Evolutionary conservation across 2,888 invertebrate genomes (phyloP).

Genomic region (Exocentrus adspersus): DNA sequence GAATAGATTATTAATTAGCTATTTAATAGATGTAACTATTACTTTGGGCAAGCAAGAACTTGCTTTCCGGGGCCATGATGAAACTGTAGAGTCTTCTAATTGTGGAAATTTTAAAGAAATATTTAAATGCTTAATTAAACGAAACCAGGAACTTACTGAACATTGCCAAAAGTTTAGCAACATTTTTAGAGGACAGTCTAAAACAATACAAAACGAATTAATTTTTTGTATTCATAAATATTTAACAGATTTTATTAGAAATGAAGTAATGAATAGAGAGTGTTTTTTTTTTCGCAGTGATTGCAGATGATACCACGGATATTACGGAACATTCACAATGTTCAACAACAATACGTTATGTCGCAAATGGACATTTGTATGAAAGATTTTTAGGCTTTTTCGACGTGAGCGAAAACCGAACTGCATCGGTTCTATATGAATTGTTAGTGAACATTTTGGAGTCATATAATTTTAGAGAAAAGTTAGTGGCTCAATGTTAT

Average conservation of each 20-base stretch:
- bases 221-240: conserved; percentile 33
- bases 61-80: too few species aligned
- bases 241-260: conserved; percentile 18
- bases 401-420: too few species aligned
- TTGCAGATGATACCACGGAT: conserved; percentile 42
- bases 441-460: too few species aligned
- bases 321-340: conserved; percentile 38
- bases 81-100: too few species aligned
- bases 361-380: too few species aligned
- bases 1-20: conserved; percentile 13
- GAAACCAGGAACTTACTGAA: not conserved
- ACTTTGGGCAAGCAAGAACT: conserved; percentile 24
- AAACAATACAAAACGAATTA: conserved; percentile 39
- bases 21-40: conserved; percentile 22
- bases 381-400: too few species aligned
- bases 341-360: too few species aligned
- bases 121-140: conserved; percentile 40
- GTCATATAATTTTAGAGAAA: too few species aligned
- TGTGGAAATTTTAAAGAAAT: conserved; percentile 29
- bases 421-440: too few species aligned
- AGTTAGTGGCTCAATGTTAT: too few species aligned
- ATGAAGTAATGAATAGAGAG: conserved; percentile 25
- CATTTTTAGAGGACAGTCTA: conserved; percentile 29
- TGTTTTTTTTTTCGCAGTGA: conserved; percentile 34
- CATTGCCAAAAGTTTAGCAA: conserved; percentile 8